Evolutionary conservation across 37 sponge, comb jelly and placozoan species (phyloP).

Genomic region (Spongia lamella): DNA sequence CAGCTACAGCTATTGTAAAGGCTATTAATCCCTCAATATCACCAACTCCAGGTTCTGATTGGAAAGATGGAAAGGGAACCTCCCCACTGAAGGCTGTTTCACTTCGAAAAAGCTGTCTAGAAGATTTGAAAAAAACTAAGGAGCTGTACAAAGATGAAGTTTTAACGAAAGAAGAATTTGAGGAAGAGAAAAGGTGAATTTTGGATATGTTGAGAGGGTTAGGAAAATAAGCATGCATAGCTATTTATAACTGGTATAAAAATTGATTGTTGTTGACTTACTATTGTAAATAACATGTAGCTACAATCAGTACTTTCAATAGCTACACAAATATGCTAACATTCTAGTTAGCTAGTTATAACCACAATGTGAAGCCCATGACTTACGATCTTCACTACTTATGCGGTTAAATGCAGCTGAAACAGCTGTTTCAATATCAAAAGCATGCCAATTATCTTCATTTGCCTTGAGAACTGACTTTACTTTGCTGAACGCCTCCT

Average conservation of each 20-base stretch:
- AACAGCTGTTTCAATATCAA: background rate
- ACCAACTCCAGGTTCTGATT: background rate
- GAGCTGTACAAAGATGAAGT: conserved; percentile 25
- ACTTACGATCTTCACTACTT: background rate
- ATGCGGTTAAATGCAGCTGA: conserved; percentile 4
- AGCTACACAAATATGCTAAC: too few relatives aligned
- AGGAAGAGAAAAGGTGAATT: conserved; percentile 14
- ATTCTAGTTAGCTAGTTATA: too few relatives aligned
- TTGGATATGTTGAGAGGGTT: too few relatives aligned
- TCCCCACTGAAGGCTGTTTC: conserved; percentile 27
- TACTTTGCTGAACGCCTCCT: background rate
- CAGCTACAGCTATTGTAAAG: conserved; percentile 15
- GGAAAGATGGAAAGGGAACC: background rate
- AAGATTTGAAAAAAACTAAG: conserved; percentile 14
- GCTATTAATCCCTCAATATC: background rate
- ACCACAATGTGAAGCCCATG: conserved; percentile 10
- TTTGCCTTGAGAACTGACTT: conserved; percentile 1
- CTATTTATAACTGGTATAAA: too few relatives aligned
- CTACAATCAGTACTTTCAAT: too few relatives aligned
- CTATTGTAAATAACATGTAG: too few relatives aligned
- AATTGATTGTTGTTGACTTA: too few relatives aligned
- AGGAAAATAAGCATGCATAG: too few relatives aligned
- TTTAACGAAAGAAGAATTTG: conserved; percentile 18
- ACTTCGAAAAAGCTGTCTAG: conserved; percentile 22
- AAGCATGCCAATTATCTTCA: background rate